phyloP scores from a whole-genome alignment of 2,888 invertebrate genomes.

The Calameuta idolon region DNA sequence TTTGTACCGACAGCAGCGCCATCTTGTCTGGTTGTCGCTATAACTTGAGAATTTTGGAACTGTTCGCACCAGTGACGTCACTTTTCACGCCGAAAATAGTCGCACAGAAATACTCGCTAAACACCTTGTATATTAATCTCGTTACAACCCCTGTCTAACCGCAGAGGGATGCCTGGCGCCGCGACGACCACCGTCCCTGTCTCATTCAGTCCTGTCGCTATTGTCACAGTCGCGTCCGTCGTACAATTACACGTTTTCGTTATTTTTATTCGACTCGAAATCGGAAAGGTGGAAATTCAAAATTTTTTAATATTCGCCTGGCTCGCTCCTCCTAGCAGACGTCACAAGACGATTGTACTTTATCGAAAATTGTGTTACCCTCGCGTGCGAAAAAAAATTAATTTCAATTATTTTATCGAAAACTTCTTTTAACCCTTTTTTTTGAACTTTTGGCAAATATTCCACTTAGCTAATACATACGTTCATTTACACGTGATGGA shows the following conservation, averaged over 20 bases:
- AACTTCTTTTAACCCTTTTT: no score
- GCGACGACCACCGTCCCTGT: conserved; percentile 25
- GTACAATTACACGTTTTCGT: neutral
- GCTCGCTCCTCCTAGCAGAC: neutral
- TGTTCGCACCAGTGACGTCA: neutral
- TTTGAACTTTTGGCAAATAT: neutral
- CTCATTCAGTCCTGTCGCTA: neutral
- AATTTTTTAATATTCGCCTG: neutral
- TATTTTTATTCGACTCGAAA: neutral
- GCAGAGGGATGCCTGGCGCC: conserved; percentile 34
- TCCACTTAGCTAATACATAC: neutral
- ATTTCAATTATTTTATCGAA: neutral
- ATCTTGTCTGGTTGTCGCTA: neutral
- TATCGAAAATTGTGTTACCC: neutral
- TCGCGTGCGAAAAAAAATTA: neutral
- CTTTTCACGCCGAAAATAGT: neutral
- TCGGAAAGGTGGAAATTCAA: neutral
- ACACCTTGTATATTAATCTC: conserved; percentile 22
- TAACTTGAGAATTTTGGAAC: neutral
- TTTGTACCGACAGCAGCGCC: neutral
- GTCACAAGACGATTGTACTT: no score
- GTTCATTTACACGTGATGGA: neutral
- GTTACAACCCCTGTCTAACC: conserved; percentile 25
- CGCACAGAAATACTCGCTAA: neutral
- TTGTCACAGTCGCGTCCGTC: neutral